Evolutionary conservation across 1,140 invertebrate species (phyloP).

Genomic region (Ostrea edulis): DNA sequence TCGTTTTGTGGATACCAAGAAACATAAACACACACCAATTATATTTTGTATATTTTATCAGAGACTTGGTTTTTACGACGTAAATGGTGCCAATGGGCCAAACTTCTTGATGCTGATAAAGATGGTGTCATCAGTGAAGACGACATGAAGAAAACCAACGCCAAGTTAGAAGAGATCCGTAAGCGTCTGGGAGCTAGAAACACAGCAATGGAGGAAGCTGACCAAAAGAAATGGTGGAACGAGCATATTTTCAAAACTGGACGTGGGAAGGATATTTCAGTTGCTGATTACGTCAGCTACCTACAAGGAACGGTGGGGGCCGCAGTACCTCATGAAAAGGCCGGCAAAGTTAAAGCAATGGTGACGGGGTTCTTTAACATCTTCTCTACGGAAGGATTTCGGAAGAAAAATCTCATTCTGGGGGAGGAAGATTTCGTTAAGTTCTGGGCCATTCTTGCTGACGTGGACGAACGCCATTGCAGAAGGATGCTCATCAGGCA

Average conservation of each 20-base stretch:
- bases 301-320: background rate
- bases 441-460: background rate
- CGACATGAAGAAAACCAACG: slow-evolving; percentile 34
- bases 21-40: too few relatives aligned
- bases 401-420: background rate
- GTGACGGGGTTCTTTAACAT: background rate
- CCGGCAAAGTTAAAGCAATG: background rate
- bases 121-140: slow-evolving; percentile 34
- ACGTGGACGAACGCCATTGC: slow-evolving; percentile 10
- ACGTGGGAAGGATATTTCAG: background rate
- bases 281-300: background rate
- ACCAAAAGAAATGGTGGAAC: slow-evolving; percentile 22
- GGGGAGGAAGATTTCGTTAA: slow-evolving; percentile 2
- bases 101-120: slow-evolving; percentile 23
- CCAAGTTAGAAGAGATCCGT: background rate
- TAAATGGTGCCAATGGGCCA: background rate
- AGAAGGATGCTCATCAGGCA: background rate
- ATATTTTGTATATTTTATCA: background rate
- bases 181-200: slow-evolving; percentile 8
- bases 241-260: slow-evolving; percentile 18
- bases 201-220: background rate
- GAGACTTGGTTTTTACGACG: slow-evolving; percentile 22
- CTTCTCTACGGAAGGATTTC: background rate
- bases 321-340: background rate
- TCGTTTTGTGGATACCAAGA: too few relatives aligned